Base-by-base conservation (phyloP, 2,797 vertebrate genomes). In the Pseudochromis fuscus region DNA sequence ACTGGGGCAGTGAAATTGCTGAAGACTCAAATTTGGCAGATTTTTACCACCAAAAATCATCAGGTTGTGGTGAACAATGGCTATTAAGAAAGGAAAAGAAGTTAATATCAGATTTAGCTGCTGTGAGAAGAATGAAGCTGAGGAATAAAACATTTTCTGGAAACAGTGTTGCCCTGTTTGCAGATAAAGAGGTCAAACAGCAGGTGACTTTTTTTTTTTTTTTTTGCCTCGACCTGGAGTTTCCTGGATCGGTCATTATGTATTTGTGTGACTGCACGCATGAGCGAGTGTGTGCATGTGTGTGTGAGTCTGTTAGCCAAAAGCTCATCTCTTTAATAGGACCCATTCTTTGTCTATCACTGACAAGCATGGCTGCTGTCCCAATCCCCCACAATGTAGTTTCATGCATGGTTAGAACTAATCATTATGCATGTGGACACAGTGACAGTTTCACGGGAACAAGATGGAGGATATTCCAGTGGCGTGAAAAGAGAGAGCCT, bases 341-440 rank as follows among this genome's bases (percentile, higher is more conserved):
- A 84, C 57, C 81, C 88, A 87, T 90, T 82, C 79, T 90, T 92
- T 91, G 85, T 92, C 82, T 88, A 61, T 75, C 68, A 58, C 80
- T 88, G 85, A 90, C 87, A 86, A 86, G 83, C 85, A 85, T 89
- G 87, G 89, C 88, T 57, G 75, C 77, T 77, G 86, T 88, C 84
- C 87, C 83, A 82, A 51, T 84, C 77, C 83, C 70, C 81, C 74
- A 79, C 80, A 75, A 65, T 87, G 88, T 87, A 83, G 89, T 90
- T 91, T 88, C 84, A 91, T 87, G 91, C 90, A 87, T 91, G 85
- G 88, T 57, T 90, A 88, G 70, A 90, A 71, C 77, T 89, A 84
- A 90, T 92, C 83, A 91, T 88, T 76, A 82, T 90, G 87, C 82
- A 81, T 86, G 83, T 87, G 81, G 82, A 84, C 78, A 78, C 77